A percentile compares a stretch with the other conserved stretches of the same genome.
These are phyloP conservation scores for Drosophila bifasciata DNA, from an alignment of 1,140 invertebrate species.

Conservation along the genomic window DNA sequence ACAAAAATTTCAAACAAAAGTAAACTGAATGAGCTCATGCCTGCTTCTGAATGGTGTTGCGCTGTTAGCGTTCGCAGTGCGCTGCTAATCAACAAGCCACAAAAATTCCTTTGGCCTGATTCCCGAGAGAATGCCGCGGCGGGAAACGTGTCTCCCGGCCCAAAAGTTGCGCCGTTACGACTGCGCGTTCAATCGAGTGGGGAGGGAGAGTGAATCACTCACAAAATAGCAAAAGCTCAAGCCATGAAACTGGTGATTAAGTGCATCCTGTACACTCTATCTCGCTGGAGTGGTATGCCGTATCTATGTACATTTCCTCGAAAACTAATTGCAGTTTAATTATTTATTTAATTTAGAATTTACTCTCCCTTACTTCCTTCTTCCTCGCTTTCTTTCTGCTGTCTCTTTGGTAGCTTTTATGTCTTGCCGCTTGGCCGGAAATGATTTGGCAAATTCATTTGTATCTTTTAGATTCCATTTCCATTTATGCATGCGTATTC, in stretches of 20 bases:
- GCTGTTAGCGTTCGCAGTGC: constrained; percentile 1
- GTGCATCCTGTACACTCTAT: constrained; percentile 33
- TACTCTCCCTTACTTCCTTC: not conserved
- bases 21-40: constrained; percentile 26
- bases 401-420: constrained; percentile 27
- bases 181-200: constrained; percentile 9
- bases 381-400: not conserved
- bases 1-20: constrained; percentile 35
- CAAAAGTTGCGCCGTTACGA: not conserved
- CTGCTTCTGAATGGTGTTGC: constrained; percentile 7
- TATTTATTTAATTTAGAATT: constrained; percentile 41
- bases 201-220: constrained; percentile 5
- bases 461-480: constrained; percentile 26
- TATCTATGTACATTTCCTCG: constrained; percentile 10
- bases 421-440: constrained; percentile 42
- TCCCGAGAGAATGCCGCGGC: not conserved
- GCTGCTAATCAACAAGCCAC: constrained; percentile 31
- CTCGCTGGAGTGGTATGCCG: constrained; percentile 13
- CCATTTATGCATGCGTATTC: not conserved
- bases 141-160: no score
- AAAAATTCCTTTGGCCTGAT: constrained; percentile 44
- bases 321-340: constrained; percentile 31
- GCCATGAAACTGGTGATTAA: constrained; percentile 24
- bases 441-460: constrained; percentile 41
- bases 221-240: not conserved